phyloP scores from a whole-genome alignment of 2,888 invertebrate species.

The Amiota mariae region DNA sequence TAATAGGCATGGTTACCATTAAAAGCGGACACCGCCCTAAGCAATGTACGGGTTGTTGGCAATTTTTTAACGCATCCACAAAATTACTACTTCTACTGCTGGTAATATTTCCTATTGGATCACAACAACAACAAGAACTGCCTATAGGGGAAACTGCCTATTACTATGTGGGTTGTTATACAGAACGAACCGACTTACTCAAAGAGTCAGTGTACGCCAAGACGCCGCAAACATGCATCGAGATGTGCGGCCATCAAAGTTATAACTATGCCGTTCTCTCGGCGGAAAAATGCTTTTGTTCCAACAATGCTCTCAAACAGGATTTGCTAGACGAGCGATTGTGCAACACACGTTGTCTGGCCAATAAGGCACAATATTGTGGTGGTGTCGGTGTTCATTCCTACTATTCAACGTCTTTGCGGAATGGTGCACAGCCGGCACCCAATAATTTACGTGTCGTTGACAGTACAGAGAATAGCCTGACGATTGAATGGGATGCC shows the following conservation, averaged over 20 bases:
- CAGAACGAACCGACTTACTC: slow-evolving; percentile 65
- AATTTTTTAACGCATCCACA: background rate
- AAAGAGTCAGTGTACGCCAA: slow-evolving; percentile 67
- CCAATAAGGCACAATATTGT: slow-evolving; percentile 78
- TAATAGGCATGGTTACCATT: slow-evolving; percentile 38
- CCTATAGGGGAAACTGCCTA: slow-evolving; percentile 52
- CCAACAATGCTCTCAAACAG: slow-evolving; percentile 53
- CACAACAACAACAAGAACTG: slow-evolving; percentile 22
- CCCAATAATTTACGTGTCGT: slow-evolving; percentile 78
- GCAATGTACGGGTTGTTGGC: slow-evolving; percentile 31
- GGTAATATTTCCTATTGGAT: slow-evolving; percentile 8
- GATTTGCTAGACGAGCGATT: slow-evolving; percentile 73
- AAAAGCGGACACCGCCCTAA: slow-evolving; percentile 60
- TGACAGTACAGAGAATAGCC: slow-evolving; percentile 79
- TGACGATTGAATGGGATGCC: slow-evolving; percentile 77
- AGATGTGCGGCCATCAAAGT: slow-evolving; percentile 68
- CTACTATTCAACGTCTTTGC: slow-evolving; percentile 76
- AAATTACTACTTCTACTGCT: slow-evolving; percentile 37
- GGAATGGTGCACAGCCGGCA: slow-evolving; percentile 63
- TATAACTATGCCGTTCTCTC: slow-evolving; percentile 68
- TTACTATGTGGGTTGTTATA: slow-evolving; percentile 70
- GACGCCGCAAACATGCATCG: slow-evolving; percentile 69
- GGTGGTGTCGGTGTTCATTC: slow-evolving; percentile 81
- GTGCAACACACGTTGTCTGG: slow-evolving; percentile 78
- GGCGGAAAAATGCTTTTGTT: slow-evolving; percentile 69